Conservation (phyloP, 2,797 vertebrate genomes). For the Bradypodion ventrale region DNA sequence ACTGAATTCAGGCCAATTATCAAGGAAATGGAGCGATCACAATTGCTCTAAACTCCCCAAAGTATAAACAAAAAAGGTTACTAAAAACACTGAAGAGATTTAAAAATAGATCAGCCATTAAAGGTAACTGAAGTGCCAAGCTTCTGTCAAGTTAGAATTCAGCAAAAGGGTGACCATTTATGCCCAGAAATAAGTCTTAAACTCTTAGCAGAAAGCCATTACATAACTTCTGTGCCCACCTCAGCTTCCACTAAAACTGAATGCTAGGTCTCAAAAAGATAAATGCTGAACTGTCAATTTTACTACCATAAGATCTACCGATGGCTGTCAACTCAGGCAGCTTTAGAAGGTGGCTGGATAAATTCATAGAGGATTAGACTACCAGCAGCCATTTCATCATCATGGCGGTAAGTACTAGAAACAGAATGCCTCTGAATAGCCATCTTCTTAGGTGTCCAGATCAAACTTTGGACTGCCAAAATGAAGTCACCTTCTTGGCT, state of each 20-base stretch:
- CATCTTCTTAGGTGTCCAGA: too few species aligned
- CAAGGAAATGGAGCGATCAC: too few species aligned
- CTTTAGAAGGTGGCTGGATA: too few species aligned
- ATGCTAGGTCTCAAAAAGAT: neutral
- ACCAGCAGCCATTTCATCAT: too few species aligned
- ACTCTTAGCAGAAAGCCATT: neutral
- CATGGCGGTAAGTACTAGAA: neutral
- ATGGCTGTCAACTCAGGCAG: too few species aligned
- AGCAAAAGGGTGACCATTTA: neutral
- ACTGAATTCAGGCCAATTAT: neutral
- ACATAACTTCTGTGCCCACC: neutral
- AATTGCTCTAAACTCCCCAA: neutral
- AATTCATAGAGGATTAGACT: too few species aligned
- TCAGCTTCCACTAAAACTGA: neutral
- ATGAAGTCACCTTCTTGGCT: too few species aligned
- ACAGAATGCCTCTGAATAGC: neutral
- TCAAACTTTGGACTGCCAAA: too few species aligned
- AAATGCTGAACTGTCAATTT: neutral
- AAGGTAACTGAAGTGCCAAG: neutral
- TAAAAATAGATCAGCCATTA: neutral
- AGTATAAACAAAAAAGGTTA: too few species aligned
- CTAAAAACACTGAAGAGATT: neutral
- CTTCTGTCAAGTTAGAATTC: neutral
- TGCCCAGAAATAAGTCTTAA: neutral
- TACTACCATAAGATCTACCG: too few species aligned